Conservation (phyloP, 2,113 vertebrate species). For the Brachyhypopomus occidentalis region DNA sequence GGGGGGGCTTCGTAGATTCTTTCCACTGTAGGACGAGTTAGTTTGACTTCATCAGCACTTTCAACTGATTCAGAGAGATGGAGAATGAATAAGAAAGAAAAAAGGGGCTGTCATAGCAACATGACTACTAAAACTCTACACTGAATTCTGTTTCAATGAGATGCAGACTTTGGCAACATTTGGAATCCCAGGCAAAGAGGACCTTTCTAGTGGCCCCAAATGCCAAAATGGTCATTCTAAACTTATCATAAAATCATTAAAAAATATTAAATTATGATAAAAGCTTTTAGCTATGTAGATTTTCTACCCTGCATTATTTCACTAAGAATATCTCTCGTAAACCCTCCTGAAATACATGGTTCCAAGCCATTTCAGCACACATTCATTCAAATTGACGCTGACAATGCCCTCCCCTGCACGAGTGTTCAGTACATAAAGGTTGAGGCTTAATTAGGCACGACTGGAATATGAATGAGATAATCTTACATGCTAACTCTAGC, state of each 20-base stretch:
- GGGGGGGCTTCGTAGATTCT: slow-evolving; percentile 41
- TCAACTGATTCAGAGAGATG: slow-evolving; percentile 12
- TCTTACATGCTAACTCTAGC: slow-evolving; percentile 49
- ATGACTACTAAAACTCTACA: background rate
- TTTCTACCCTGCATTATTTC: background rate
- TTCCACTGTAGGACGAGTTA: slow-evolving; percentile 50
- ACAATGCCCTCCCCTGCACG: slow-evolving; percentile 3
- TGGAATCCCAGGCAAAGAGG: background rate
- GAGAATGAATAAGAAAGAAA: background rate
- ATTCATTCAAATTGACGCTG: background rate
- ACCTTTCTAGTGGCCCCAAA: background rate
- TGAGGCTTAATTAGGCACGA: slow-evolving; percentile 40
- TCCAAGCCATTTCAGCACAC: background rate
- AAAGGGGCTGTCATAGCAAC: background rate
- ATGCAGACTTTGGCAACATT: background rate
- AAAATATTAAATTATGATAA: background rate
- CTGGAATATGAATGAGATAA: slow-evolving; percentile 53
- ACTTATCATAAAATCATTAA: background rate
- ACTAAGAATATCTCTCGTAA: slow-evolving; percentile 8
- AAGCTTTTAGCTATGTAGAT: background rate
- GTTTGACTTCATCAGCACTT: slow-evolving; percentile 46
- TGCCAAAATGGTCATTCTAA: background rate
- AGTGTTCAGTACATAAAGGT: slow-evolving; percentile 23
- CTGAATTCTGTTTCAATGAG: background rate
- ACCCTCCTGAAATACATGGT: background rate